Evolutionary conservation across 2,888 invertebrate genomes (phyloP).

Genomic region (Nyleta sp.): DNA sequence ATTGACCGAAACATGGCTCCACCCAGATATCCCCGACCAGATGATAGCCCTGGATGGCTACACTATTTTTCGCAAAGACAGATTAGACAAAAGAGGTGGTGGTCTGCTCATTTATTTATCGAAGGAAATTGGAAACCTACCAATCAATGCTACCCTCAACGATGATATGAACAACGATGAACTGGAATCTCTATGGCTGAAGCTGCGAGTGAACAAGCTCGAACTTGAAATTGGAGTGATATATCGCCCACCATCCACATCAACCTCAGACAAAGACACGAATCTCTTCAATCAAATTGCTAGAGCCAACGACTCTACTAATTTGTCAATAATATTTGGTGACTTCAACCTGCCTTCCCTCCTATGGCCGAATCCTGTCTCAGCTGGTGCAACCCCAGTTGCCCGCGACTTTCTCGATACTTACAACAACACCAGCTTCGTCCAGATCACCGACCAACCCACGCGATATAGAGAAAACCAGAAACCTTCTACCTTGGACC

Average conservation of each 20-base stretch:
- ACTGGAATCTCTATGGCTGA: neutral
- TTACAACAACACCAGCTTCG: no score
- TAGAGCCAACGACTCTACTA: no score
- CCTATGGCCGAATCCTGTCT: no score
- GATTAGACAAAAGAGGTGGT: neutral
- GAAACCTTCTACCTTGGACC: neutral
- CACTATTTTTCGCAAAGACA: neutral
- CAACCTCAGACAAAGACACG: neutral
- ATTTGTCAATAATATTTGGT: no score
- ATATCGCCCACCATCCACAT: neutral
- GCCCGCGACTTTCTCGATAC: no score
- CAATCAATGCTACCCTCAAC: neutral
- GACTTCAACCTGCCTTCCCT: no score
- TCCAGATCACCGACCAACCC: no score
- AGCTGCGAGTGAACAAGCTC: neutral
- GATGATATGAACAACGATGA: neutral
- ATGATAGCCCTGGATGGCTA: neutral
- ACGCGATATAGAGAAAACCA: no score
- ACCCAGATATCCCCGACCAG: neutral
- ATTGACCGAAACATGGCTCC: neutral
- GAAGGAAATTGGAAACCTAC: neutral
- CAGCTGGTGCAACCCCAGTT: no score
- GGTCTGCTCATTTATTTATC: neutral
- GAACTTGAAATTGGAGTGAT: neutral
- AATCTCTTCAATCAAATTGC: neutral